Evolutionary conservation across 2,797 vertebrate species (phyloP).

Genomic region (Stomatorhinus walkeri): DNA sequence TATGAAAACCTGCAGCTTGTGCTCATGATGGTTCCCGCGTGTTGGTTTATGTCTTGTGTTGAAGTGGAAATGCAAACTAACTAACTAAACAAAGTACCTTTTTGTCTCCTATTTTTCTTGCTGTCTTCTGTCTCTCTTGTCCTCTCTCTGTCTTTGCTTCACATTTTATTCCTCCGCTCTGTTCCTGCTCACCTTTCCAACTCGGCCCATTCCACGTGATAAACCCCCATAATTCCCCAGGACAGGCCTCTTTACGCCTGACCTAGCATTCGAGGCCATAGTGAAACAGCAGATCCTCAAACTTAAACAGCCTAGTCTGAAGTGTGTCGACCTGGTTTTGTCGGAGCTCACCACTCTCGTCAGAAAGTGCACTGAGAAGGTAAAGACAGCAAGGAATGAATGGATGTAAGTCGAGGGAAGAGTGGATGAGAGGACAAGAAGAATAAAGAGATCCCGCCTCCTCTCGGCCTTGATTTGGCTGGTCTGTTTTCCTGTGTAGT

Average conservation of each 20-base stretch:
- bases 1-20: constrained; percentile 47
- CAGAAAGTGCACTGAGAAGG: constrained; percentile 85
- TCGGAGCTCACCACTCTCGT: constrained; percentile 77
- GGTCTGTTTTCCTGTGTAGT: neutral
- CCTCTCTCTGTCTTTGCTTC: neutral
- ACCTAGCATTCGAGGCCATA: constrained; percentile 87
- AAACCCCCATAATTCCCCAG: constrained; percentile 44
- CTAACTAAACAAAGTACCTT: constrained; percentile 36
- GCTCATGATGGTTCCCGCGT: neutral
- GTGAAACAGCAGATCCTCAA: constrained; percentile 91
- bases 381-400: constrained; percentile 42
- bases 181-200: neutral
- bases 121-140: constrained; percentile 17
- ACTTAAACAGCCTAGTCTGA: constrained; percentile 86
- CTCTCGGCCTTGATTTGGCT: neutral
- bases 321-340: constrained; percentile 85
- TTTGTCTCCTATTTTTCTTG: constrained; percentile 22
- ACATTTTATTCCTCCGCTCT: neutral
- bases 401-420: constrained; percentile 18
- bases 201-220: neutral
- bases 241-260: constrained; percentile 86
- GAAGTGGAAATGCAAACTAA: constrained; percentile 41
- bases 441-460: neutral
- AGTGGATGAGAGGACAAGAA: neutral
- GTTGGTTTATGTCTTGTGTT: constrained; percentile 20